These are phyloP conservation scores for Acronicta aceris DNA, from an alignment of 2,888 invertebrate species.

Conservation along the genomic window DNA sequence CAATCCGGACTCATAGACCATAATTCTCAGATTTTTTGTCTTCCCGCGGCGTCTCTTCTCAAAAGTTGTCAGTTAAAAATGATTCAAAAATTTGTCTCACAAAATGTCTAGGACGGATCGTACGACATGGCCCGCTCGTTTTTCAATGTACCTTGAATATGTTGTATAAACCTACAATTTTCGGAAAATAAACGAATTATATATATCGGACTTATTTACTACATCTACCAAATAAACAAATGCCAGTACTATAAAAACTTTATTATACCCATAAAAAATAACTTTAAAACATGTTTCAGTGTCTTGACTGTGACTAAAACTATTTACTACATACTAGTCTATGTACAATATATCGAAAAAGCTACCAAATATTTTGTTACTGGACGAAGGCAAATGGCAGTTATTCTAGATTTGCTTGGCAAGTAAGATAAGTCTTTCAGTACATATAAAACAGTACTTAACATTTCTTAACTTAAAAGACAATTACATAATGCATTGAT, in stretches of 20 bases:
- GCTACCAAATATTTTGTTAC: slow-evolving; percentile 51
- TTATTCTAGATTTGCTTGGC: slow-evolving; percentile 70
- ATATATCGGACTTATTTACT: no score
- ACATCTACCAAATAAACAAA: slow-evolving; percentile 6
- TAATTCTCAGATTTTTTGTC: no score
- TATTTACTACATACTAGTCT: slow-evolving; percentile 43
- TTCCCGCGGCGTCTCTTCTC: no score
- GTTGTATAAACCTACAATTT: no score
- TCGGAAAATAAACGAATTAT: no score
- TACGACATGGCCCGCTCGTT: no score
- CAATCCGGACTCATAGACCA: no score
- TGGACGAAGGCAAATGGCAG: slow-evolving; percentile 65
- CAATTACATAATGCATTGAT: slow-evolving; percentile 29
- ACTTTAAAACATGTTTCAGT: slow-evolving; percentile 43
- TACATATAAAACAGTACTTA: slow-evolving; percentile 39
- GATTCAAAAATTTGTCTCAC: no score
- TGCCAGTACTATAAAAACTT: slow-evolving; percentile 56
- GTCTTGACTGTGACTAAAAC: slow-evolving; percentile 32
- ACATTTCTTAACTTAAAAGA: slow-evolving; percentile 20
- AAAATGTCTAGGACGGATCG: no score
- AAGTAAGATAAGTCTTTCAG: slow-evolving; percentile 68
- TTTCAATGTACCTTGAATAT: no score
- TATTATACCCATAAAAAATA: slow-evolving; percentile 74
- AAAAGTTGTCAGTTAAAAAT: no score
- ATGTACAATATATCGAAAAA: slow-evolving; percentile 51